Evolutionary conservation across 2,797 vertebrate species (phyloP).

Genomic region (Pempheris klunzingeri): DNA sequence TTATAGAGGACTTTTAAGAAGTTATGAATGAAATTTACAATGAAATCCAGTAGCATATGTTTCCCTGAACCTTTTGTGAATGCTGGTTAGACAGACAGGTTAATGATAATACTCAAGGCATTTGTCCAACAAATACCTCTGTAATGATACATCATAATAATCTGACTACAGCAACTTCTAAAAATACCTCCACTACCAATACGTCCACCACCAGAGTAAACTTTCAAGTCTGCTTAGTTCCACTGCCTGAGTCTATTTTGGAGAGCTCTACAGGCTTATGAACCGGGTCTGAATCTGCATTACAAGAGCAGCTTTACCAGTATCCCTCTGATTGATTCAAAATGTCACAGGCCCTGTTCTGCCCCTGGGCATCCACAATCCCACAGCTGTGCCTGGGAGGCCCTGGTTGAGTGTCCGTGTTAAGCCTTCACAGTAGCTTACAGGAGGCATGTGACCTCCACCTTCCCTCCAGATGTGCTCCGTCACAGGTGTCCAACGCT

Average conservation of each 20-base stretch:
- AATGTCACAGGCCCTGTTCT: constrained; percentile 65
- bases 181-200: constrained; percentile 79
- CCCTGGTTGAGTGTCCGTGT: constrained; percentile 46
- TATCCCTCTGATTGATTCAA: constrained; percentile 71
- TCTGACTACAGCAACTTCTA: constrained; percentile 67
- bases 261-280: constrained; percentile 74
- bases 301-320: constrained; percentile 61
- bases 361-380: constrained; percentile 71
- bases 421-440: constrained; percentile 67
- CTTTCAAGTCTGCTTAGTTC: constrained; percentile 84
- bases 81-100: constrained; percentile 20
- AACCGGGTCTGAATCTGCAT: constrained; percentile 61
- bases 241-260: constrained; percentile 81
- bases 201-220: constrained; percentile 74
- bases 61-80: constrained; percentile 3
- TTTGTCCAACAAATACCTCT: constrained; percentile 56
- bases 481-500: constrained; percentile 60
- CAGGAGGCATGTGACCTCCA: constrained; percentile 67
- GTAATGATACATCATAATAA: constrained; percentile 76
- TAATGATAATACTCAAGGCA: constrained; percentile 44
- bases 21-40: too few species aligned
- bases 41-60: background rate
- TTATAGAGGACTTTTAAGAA: background rate
- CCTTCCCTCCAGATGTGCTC: constrained; percentile 59
- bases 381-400: constrained; percentile 73